Evolutionary conservation across 2,888 invertebrate species (phyloP).

Genomic region (Drosophila recens): DNA sequence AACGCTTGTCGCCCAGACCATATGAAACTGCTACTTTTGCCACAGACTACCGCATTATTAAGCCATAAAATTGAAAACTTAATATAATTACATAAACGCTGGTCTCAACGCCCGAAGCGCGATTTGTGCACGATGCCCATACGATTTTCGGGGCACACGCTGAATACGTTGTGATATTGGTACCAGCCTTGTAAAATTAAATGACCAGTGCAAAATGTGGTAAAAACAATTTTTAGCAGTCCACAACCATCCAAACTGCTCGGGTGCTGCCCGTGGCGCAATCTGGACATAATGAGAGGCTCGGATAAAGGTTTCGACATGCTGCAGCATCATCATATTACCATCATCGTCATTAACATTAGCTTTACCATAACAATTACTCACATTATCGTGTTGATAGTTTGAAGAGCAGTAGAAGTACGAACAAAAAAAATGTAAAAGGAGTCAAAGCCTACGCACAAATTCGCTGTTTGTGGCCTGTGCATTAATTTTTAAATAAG

Average conservation of each 20-base stretch:
- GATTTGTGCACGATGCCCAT: conserved; percentile 33
- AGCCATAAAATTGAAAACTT: conserved; percentile 82
- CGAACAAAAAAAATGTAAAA: background rate
- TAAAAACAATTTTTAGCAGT: conserved; percentile 42
- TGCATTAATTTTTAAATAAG: background rate
- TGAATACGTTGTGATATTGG: conserved; percentile 23
- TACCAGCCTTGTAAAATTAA: conserved; percentile 56
- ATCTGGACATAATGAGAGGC: conserved; percentile 47
- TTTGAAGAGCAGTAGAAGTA: conserved; percentile 9
- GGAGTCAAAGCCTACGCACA: background rate
- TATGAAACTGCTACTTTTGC: conserved; percentile 30
- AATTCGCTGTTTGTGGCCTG: background rate
- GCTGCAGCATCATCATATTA: conserved; percentile 29
- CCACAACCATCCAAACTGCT: conserved; percentile 1
- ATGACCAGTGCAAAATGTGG: conserved; percentile 68
- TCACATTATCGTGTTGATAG: conserved; percentile 25
- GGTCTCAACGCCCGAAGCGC: conserved; percentile 62
- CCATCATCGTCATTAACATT: conserved; percentile 49
- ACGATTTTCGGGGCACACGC: conserved; percentile 68
- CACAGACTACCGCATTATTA: conserved; percentile 67
- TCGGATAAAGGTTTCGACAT: conserved; percentile 24
- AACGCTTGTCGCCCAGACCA: conserved; percentile 71
- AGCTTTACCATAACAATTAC: conserved; percentile 45
- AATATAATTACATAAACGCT: conserved; percentile 81
- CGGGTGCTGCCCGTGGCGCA: conserved; percentile 36